phyloP scores from a whole-genome alignment of 2,797 vertebrate genomes.

The Fistularia tabacaria region DNA sequence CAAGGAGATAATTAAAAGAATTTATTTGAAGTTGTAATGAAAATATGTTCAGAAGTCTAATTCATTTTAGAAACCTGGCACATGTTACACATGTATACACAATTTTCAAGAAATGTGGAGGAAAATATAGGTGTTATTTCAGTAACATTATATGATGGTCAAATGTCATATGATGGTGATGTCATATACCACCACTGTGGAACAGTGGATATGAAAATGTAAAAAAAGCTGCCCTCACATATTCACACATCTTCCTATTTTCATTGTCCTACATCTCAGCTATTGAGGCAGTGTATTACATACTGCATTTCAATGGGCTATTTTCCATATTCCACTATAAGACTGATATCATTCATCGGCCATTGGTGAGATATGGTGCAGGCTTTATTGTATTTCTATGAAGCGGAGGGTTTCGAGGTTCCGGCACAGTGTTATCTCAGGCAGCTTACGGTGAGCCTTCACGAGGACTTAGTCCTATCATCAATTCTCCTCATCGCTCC shows the following conservation, averaged over 20 bases:
- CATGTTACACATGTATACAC: too few relatives aligned
- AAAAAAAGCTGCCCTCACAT: slow-evolving; percentile 23
- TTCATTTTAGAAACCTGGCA: too few relatives aligned
- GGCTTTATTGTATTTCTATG: slow-evolving; percentile 68
- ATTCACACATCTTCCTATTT: slow-evolving; percentile 42
- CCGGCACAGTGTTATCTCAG: slow-evolving; percentile 56
- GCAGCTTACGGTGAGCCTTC: slow-evolving; percentile 69
- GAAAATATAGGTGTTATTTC: too few relatives aligned
- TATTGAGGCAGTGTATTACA: slow-evolving; percentile 31
- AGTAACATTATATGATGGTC: too few relatives aligned
- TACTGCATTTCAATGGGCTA: slow-evolving; percentile 55
- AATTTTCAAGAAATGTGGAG: too few relatives aligned
- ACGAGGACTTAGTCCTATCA: slow-evolving; percentile 65
- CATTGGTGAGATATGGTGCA: slow-evolving; percentile 49
- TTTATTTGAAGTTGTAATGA: too few relatives aligned
- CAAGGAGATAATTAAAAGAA: too few relatives aligned
- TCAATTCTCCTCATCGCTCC: slow-evolving; percentile 65
- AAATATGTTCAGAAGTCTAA: too few relatives aligned
- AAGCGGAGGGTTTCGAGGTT: slow-evolving; percentile 55
- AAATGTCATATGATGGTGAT: too few relatives aligned
- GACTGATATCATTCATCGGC: slow-evolving; percentile 49
- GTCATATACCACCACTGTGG: slow-evolving; percentile 11
- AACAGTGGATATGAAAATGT: slow-evolving; percentile 8
- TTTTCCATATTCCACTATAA: slow-evolving; percentile 41
- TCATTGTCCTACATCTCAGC: slow-evolving; percentile 17